These are phyloP conservation scores for Timema cristinae DNA, from an alignment of 2,888 invertebrate genomes.

Conservation along the genomic window DNA sequence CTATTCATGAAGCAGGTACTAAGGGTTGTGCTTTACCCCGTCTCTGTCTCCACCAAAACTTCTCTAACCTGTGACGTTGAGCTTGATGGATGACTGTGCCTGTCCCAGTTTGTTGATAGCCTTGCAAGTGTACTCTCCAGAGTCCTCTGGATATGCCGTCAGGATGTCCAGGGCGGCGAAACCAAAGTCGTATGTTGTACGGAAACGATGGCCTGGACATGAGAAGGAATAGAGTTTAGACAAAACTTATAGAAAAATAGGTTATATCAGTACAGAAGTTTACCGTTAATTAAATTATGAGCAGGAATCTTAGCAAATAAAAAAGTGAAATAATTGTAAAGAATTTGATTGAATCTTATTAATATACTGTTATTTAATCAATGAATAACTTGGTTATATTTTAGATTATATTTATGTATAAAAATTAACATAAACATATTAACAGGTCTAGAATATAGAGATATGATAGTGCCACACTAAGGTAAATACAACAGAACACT, in stretches of 20 bases:
- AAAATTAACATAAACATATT: too few relatives aligned
- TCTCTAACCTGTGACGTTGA: slow-evolving; percentile 67
- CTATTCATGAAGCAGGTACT: too few relatives aligned
- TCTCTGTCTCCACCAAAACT: too few relatives aligned
- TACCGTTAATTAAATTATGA: too few relatives aligned
- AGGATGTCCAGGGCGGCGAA: slow-evolving; percentile 94
- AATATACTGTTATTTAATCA: not conserved
- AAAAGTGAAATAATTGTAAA: not conserved
- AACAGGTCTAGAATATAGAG: too few relatives aligned
- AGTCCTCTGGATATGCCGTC: slow-evolving; percentile 90
- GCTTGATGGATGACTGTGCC: slow-evolving; percentile 73
- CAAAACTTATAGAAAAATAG: too few relatives aligned
- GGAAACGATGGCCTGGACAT: slow-evolving; percentile 70
- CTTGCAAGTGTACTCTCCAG: slow-evolving; percentile 85
- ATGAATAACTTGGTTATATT: not conserved
- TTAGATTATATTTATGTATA: too few relatives aligned
- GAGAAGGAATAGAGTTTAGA: not conserved
- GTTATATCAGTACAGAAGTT: too few relatives aligned
- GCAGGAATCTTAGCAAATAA: not conserved
- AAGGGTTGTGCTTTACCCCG: too few relatives aligned
- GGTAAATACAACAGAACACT: too few relatives aligned
- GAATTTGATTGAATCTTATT: not conserved
- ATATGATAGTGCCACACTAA: too few relatives aligned
- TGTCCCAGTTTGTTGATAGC: slow-evolving; percentile 83
- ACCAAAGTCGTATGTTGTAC: slow-evolving; percentile 94